Base-by-base conservation (phyloP, 2,888 invertebrate species). In the Spicauda simplicius region DNA sequence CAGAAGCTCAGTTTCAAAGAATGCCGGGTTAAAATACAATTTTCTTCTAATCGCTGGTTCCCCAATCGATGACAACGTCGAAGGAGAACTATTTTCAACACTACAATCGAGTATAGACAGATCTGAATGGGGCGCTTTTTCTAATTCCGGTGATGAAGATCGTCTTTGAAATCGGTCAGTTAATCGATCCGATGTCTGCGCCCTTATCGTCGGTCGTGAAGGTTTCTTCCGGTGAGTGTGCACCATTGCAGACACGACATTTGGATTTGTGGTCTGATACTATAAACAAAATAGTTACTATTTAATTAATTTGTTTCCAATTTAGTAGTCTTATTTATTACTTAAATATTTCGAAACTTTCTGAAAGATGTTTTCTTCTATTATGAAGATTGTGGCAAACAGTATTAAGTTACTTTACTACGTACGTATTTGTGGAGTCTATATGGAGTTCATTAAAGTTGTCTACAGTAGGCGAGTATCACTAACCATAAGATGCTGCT, bases 1-100 rank as follows among this genome's bases (percentile, higher is more conserved):
- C 62, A 98, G 89, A 71, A 97, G 90, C 81, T 97, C 97, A 0
- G 96, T 96, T 84, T 98, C 98, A 79, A 98, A 97, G 84, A 97
- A 98, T 0, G 97, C 97, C 0, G 97, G 97, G 87, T 97, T 98
- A 79, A 98, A 98, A 82, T 97, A 97, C 4, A 98, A 90, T 80
- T 97, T 97, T 76, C 96, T 95, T 69, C 97, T 93, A 8, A 95
- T 94, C 0, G 81, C 80, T 56, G 84, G 82, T 69, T 90, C 90
- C 19, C 87, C 88, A 71, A 85, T 83, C 30, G 86, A 81, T 81
- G 89, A 69, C 91, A 85, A 72, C 89, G 84, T 19, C 16, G 67
- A 66, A 82, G 79, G 57, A 77, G 76, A 73, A 72, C 84, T 81
- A 69, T 81, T 81, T 71, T 93, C 88, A 18, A 86, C 69, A 68